Evolutionary conservation across 1,140 invertebrate species (phyloP).

Genomic region (Platyscapa corneri): DNA sequence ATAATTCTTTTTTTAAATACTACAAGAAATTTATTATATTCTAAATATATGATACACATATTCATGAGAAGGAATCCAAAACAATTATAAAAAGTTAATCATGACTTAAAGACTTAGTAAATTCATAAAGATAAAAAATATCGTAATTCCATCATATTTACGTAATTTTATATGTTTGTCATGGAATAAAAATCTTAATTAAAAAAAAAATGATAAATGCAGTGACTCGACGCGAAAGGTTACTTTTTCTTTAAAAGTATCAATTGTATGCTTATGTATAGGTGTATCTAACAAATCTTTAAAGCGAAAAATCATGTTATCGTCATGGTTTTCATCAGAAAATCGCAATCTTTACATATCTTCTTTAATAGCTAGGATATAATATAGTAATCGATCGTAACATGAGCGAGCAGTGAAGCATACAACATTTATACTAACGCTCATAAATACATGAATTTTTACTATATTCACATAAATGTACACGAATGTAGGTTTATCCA

Average conservation of each 20-base stretch:
- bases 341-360: conserved; percentile 17
- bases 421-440: neutral
- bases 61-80: neutral
- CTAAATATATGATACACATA: neutral
- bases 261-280: neutral
- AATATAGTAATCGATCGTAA: conserved; percentile 31
- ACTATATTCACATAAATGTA: neutral
- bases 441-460: neutral
- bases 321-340: neutral
- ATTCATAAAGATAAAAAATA: neutral
- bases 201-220: neutral
- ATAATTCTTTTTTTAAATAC: no score
- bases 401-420: neutral
- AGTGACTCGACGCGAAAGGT: conserved; percentile 15
- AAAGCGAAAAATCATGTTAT: conserved; percentile 26
- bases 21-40: neutral
- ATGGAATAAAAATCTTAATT: neutral
- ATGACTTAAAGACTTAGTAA: neutral
- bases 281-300: conserved; percentile 16
- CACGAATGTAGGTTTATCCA: neutral
- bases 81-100: neutral
- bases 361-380: conserved; percentile 30
- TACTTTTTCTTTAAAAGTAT: conserved; percentile 6
- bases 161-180: conserved; percentile 8
- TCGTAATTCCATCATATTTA: conserved; percentile 26